Percentiles rank a stretch among this genome's conserved stretches.
These are phyloP conservation scores for Pandemis corylana DNA, from an alignment of 2,888 invertebrate species.

Conservation along the genomic window DNA sequence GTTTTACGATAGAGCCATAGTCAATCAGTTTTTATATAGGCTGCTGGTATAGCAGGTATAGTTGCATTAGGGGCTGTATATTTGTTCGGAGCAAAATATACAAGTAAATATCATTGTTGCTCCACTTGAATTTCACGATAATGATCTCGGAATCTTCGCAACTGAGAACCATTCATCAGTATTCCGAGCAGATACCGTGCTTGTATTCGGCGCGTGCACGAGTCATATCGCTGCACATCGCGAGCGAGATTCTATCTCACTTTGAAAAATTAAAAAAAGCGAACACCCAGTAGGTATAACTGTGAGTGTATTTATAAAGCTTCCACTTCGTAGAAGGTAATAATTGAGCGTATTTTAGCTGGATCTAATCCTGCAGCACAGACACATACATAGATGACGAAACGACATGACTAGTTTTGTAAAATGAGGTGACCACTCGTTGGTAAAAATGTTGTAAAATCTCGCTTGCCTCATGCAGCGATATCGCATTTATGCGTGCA, in stretches of 20 bases:
- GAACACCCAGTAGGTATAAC: too few relatives aligned
- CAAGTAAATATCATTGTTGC: background rate
- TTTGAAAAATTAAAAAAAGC: background rate
- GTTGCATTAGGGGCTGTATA: too few relatives aligned
- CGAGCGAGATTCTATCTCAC: background rate
- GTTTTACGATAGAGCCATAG: too few relatives aligned
- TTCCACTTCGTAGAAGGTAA: too few relatives aligned
- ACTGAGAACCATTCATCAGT: slow-evolving; percentile 18
- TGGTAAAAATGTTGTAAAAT: background rate
- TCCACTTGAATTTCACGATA: background rate
- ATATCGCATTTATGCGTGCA: background rate
- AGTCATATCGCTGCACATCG: slow-evolving; percentile 10
- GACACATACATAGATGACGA: too few relatives aligned
- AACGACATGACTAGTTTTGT: too few relatives aligned
- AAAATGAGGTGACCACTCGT: too few relatives aligned
- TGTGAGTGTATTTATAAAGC: too few relatives aligned
- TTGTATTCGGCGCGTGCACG: background rate
- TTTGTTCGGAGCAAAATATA: background rate
- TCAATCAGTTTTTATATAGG: background rate
- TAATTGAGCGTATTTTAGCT: too few relatives aligned
- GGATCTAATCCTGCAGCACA: too few relatives aligned
- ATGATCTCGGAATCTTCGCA: background rate
- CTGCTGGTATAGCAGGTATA: background rate
- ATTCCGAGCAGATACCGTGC: slow-evolving; percentile 30
- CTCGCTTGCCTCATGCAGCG: background rate